Conservation (phyloP, 2,113 vertebrate genomes). For the Pyxicephalus adspersus region DNA sequence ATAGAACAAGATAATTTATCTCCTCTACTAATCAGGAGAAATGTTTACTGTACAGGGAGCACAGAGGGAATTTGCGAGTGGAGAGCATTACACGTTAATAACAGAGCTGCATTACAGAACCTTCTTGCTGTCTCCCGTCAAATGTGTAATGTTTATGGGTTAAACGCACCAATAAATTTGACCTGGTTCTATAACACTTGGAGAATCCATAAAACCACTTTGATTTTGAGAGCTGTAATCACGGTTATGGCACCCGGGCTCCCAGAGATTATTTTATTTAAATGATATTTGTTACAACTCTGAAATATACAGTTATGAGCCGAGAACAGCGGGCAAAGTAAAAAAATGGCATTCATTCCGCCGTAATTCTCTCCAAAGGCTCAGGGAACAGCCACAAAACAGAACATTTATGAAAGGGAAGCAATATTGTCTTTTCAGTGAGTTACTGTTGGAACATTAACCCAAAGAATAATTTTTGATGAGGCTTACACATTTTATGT, state of each 20-base stretch:
- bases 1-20: too few relatives aligned
- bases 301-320: background rate
- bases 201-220: background rate
- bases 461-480: too few relatives aligned
- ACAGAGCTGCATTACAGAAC: background rate
- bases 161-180: slow-evolving; percentile 2
- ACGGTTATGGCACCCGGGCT: background rate
- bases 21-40: too few relatives aligned
- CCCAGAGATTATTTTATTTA: background rate
- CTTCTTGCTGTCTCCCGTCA: background rate
- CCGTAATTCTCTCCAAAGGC: background rate
- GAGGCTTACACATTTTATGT: too few relatives aligned
- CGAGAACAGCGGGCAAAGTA: background rate
- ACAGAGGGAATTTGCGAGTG: too few relatives aligned
- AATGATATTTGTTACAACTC: background rate
- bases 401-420: background rate
- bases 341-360: background rate
- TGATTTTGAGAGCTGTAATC: slow-evolving; percentile 5
- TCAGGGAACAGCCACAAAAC: background rate
- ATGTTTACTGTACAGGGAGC: too few relatives aligned
- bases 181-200: slow-evolving; percentile 13
- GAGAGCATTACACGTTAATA: background rate
- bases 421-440: too few relatives aligned
- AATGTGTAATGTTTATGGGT: background rate
- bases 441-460: too few relatives aligned